Base-by-base conservation (phyloP, 2,888 invertebrate species). In the Sinopyrophorus schimmeli region DNA sequence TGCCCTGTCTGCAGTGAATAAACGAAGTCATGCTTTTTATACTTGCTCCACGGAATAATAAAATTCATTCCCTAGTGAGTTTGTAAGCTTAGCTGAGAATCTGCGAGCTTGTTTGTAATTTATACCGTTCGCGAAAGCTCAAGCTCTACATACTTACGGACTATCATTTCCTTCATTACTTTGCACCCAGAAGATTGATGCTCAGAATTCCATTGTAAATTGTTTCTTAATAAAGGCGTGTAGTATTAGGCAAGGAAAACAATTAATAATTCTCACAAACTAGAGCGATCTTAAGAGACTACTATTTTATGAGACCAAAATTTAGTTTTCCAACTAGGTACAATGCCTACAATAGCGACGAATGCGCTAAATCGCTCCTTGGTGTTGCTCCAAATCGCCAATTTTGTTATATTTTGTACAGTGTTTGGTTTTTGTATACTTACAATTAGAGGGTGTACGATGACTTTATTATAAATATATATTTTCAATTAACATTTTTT, bases 91-190 rank as follows among this genome's bases (percentile, higher is more conserved):
- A 42, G 28, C 37, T 41, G 41, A 24, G 30, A 48, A 48, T 41
- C 48, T 48, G 48, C 30, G 24, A 48, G 48, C 44, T 37, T 30
- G 23, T 34, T 27, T 34, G 48, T 48, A 48, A 48, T 48, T 48
- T 48, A 48, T 48, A 34, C 48, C 34, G 27, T 42, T 42, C 24
- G 20, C 34, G 31, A 41, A 48, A 41, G 37, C 48, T 37, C 42
- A 24, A 41, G 37, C 24, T 48, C 34, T 48, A 37, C 48, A 41
- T 48, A 39, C 40, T 40, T 34, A 40, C 40, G 34, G 24, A 39
- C 31, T 39, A 34, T 47, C 40, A 47, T 47, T 47, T 47, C 47
- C 47, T 47, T 47, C 40, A 47, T 47, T 47, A 47, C 32, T 47
- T 47, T 47, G 17, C 34, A 47, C 34, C 18, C 34, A 18, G 32